phyloP scores from a whole-genome alignment of 2,113 vertebrate genomes.

The Scomber scombrus region DNA sequence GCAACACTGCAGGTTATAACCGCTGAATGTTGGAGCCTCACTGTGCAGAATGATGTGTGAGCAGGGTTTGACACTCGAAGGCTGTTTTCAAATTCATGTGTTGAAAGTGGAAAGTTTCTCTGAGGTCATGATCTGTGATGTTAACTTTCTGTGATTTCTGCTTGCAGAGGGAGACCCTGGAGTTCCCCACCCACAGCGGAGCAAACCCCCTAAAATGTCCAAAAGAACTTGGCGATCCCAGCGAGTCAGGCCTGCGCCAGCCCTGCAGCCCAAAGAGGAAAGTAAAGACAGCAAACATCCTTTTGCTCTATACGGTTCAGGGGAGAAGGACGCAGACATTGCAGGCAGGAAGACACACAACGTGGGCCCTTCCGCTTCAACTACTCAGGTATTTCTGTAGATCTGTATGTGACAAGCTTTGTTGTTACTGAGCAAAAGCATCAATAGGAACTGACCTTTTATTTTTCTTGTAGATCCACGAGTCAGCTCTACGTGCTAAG shows the following conservation, averaged over 20 bases:
- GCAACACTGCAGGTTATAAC: no score
- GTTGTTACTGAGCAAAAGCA: neutral
- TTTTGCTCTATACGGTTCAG: slow-evolving; percentile 93
- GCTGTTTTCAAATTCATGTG: no score
- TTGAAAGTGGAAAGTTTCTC: no score
- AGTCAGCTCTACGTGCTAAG: slow-evolving; percentile 93
- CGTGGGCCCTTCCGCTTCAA: slow-evolving; percentile 90
- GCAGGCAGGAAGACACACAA: slow-evolving; percentile 93
- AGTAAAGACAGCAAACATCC: slow-evolving; percentile 89
- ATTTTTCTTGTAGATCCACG: slow-evolving; percentile 87
- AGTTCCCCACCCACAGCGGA: slow-evolving; percentile 20
- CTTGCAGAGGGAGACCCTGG: slow-evolving; percentile 32
- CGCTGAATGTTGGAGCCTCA: no score
- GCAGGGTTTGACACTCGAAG: no score
- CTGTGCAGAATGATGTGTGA: no score
- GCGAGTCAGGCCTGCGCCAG: slow-evolving; percentile 44
- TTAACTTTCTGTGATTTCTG: neutral
- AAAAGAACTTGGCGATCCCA: slow-evolving; percentile 46
- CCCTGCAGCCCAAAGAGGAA: slow-evolving; percentile 70
- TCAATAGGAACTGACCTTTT: neutral
- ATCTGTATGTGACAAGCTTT: neutral
- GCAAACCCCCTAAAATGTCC: slow-evolving; percentile 64
- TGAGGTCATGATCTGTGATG: neutral
- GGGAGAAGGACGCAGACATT: slow-evolving; percentile 89
- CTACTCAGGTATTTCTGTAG: slow-evolving; percentile 84